Percentiles rank a stretch among this genome's conserved stretches.
These are phyloP conservation scores for Microtus oregoni DNA, from an alignment of 2,113 vertebrate species.

Conservation along the genomic window DNA sequence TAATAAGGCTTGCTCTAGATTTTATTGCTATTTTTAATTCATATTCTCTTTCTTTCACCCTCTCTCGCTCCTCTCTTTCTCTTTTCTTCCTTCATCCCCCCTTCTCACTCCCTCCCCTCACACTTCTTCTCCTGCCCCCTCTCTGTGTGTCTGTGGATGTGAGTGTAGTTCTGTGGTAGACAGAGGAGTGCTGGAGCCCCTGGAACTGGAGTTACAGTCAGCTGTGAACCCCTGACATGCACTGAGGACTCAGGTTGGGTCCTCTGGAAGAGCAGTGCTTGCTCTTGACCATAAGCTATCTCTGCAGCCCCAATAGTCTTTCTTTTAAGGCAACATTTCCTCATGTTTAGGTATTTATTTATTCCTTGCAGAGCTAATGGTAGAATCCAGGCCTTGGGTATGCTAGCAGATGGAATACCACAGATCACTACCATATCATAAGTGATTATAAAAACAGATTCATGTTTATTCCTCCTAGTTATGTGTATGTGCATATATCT, in stretches of 20 bases:
- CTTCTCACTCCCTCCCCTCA: too few species aligned
- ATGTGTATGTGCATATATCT: too few species aligned
- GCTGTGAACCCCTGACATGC: not conserved
- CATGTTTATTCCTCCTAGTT: not conserved
- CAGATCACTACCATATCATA: not conserved
- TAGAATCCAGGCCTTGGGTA: not conserved
- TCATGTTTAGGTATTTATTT: not conserved
- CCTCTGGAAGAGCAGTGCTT: not conserved
- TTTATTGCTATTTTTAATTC: not conserved
- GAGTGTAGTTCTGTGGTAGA: not conserved
- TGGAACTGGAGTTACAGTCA: not conserved
- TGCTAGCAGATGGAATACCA: not conserved
- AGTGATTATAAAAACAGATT: not conserved
- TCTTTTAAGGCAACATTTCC: not conserved
- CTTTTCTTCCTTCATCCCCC: too few species aligned
- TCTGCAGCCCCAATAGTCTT: not conserved
- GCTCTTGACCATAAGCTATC: not conserved
- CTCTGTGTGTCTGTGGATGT: not conserved
- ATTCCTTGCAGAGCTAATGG: not conserved
- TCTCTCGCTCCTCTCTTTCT: not conserved
- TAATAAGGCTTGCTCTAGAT: not conserved
- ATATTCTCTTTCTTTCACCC: not conserved
- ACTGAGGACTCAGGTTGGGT: not conserved
- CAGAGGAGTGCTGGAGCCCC: not conserved
- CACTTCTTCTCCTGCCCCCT: too few species aligned